Conservation (phyloP, 2,888 invertebrate species). For the Marasmarcha lunaedactyla region DNA sequence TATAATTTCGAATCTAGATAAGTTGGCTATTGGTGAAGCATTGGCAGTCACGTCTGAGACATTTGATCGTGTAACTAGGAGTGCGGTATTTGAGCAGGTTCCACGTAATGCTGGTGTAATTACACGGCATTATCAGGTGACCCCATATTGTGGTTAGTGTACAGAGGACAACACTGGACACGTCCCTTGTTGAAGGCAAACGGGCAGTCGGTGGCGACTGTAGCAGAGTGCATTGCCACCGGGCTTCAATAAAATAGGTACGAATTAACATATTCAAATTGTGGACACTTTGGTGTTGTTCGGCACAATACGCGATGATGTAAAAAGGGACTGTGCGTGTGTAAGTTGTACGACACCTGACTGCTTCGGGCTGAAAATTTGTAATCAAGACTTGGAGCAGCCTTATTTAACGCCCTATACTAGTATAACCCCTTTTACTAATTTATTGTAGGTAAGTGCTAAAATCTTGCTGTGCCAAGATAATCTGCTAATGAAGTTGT, state of each 20-base stretch:
- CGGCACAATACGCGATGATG: too few species aligned
- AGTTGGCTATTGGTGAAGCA: constrained; percentile 25
- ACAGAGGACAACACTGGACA: constrained; percentile 6
- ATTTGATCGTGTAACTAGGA: constrained; percentile 60
- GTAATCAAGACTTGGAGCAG: too few species aligned
- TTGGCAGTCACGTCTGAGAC: constrained; percentile 57
- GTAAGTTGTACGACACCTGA: too few species aligned
- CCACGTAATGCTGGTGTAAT: constrained; percentile 49
- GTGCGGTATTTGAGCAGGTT: constrained; percentile 36
- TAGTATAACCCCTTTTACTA: too few species aligned
- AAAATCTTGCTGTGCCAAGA: too few species aligned
- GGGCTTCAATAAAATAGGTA: constrained; percentile 11
- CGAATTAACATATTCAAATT: background rate
- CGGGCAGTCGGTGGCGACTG: constrained; percentile 4
- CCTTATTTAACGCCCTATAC: too few species aligned
- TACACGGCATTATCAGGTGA: constrained; percentile 59
- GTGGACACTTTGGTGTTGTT: too few species aligned
- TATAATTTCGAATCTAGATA: constrained; percentile 32
- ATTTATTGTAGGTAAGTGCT: too few species aligned
- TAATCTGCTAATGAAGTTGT: too few species aligned
- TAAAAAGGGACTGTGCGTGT: too few species aligned
- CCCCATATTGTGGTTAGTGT: constrained; percentile 57
- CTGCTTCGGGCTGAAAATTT: too few species aligned
- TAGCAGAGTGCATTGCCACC: constrained; percentile 26
- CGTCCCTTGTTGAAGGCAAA: background rate